Evolutionary conservation across 2,888 invertebrate genomes (phyloP), one percentile per base, ranked within the genome.

Genomic region (Eutolmus rufibarbis): DNA sequence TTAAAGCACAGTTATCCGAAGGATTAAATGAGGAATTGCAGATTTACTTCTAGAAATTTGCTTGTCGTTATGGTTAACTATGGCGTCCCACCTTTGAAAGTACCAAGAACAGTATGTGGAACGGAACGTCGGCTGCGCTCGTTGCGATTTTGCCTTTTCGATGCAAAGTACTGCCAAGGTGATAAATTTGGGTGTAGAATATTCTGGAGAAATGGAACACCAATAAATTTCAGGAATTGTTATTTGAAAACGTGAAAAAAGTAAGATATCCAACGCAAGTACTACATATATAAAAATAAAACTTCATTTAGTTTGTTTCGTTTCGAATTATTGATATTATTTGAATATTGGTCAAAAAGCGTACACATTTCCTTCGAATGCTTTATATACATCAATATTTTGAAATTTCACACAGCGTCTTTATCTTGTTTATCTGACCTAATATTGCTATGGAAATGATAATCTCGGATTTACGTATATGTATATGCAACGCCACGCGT

Each of bases 21-120:
- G 40, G 89, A 89, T 89, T 85, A 88, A 86, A 79, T 57, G 31
- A 85, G 88, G 88, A 88, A 79, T 86, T 43, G n/a, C 46, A 87
- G 89, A 89, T 89, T 87, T 86, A 57, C 66, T 76, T 87, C 56
- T 43, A 87, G 87, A 76, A 16, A 9, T 46, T 57, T 79, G 56
- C 84, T 77, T 87, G 88, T 89, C 88, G 87, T 88, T 89, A 87
- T 87, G 89, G 89, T 89, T 87, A 89, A 89, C 87, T 88, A 89
- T 89, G 89, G 89, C 89, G 89, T 89, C 86, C 88, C 88, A 88
- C 85, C 78, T 81, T 43, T 43, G 78, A 78, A 78, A 46, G 37
- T 46, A 46, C 40, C 9, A 23, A 66, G 66, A 66, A 66, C 66
- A 23, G 66, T 23, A 66, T 9, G 12, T 28, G 66, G 23, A 66